Conservation (phyloP, 1,140 invertebrate species). For the Nephila pilipes region DNA sequence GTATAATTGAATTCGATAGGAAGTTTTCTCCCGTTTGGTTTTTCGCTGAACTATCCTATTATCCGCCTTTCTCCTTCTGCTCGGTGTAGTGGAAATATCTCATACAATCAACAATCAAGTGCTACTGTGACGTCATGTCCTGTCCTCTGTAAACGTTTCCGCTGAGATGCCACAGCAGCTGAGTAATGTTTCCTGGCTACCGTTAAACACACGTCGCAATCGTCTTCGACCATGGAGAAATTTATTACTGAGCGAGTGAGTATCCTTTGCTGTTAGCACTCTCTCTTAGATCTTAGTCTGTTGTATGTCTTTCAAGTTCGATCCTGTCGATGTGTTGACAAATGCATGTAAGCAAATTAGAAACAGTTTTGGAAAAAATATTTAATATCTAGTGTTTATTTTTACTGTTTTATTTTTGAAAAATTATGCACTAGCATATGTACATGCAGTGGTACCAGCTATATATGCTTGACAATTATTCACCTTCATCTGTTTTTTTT, state of each 20-base stretch:
- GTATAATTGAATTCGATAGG: slow-evolving; percentile 61
- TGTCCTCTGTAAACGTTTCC: slow-evolving; percentile 72
- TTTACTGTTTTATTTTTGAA: background rate
- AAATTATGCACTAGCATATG: too few relatives aligned
- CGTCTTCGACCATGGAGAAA: slow-evolving; percentile 65
- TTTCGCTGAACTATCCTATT: slow-evolving; percentile 4
- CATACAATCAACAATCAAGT: slow-evolving; percentile 75
- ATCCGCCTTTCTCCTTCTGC: slow-evolving; percentile 50
- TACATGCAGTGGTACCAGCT: too few relatives aligned
- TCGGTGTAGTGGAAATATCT: slow-evolving; percentile 74
- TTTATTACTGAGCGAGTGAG: slow-evolving; percentile 73
- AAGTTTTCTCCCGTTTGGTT: background rate
- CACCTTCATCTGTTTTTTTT: too few relatives aligned
- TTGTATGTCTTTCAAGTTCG: background rate
- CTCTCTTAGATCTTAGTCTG: background rate
- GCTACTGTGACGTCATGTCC: slow-evolving; percentile 74
- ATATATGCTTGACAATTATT: too few relatives aligned
- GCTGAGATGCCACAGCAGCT: slow-evolving; percentile 59
- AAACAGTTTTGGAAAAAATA: background rate
- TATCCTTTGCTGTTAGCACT: slow-evolving; percentile 31
- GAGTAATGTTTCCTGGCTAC: slow-evolving; percentile 58
- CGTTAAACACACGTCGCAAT: slow-evolving; percentile 51
- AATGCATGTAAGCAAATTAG: background rate
- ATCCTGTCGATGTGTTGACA: background rate
- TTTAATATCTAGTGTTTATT: background rate